Conservation (phyloP, 2,888 invertebrate species). For the Thecophora atra region DNA sequence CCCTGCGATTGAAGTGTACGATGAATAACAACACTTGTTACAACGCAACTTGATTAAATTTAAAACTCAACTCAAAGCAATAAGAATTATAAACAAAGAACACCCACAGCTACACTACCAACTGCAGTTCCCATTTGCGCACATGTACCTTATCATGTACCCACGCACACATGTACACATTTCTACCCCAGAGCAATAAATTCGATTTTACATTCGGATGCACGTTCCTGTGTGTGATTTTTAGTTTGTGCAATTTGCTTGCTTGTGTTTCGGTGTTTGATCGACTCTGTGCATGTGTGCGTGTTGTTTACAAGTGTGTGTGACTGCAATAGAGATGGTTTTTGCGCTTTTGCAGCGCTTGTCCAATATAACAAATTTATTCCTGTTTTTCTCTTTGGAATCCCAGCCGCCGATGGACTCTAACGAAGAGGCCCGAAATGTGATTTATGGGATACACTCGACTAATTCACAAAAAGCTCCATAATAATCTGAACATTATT, state of each 20-base stretch:
- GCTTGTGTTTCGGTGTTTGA: no score
- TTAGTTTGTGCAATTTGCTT: not conserved
- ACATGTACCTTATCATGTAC: not conserved
- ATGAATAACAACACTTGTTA: constrained; percentile 20
- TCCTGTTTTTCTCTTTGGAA: no score
- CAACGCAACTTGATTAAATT: constrained; percentile 35
- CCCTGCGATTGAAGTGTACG: not conserved
- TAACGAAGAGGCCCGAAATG: no score
- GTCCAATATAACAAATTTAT: no score
- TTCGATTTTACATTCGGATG: constrained; percentile 15
- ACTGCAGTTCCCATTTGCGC: not conserved
- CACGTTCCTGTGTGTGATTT: not conserved
- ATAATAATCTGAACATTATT: no score
- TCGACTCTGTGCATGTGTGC: not conserved
- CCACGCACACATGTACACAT: not conserved
- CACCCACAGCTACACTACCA: not conserved
- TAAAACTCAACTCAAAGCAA: constrained; percentile 29
- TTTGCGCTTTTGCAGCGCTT: no score
- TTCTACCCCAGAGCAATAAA: constrained; percentile 1
- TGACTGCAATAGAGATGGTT: not conserved
- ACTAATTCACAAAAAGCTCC: no score
- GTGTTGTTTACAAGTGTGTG: not conserved
- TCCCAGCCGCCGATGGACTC: no score
- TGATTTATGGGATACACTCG: no score
- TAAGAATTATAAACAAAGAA: constrained; percentile 12